These are phyloP conservation scores for Tenualosa thibaudeaui DNA, from an alignment of 2,797 vertebrate genomes.

Conservation along the genomic window DNA sequence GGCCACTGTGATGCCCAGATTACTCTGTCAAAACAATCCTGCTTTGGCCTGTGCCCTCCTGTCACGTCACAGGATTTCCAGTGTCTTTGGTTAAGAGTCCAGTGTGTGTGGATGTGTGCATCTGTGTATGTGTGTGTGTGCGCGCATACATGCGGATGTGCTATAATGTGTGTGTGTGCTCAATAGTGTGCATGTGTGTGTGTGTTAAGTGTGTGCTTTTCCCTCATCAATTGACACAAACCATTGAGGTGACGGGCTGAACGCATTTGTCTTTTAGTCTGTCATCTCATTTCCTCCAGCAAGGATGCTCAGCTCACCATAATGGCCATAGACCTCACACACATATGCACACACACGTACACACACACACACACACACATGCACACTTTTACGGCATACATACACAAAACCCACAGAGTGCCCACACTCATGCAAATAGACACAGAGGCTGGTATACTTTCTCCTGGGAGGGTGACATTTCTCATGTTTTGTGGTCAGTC, in stretches of 20 bases:
- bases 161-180: neutral
- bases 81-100: neutral
- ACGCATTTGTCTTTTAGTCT: neutral
- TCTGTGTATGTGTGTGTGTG: neutral
- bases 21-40: slow-evolving; percentile 26
- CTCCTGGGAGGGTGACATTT: neutral
- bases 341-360: neutral
- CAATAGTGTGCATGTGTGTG: neutral
- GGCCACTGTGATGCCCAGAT: slow-evolving; percentile 30
- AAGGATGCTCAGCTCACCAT: neutral
- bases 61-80: slow-evolving; percentile 21
- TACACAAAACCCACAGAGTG: neutral
- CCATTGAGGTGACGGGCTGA: neutral
- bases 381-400: neutral
- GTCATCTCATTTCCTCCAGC: neutral
- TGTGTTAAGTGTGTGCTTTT: neutral
- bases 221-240: neutral
- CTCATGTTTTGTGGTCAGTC: neutral
- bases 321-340: neutral
- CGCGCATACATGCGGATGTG: neutral
- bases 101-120: neutral
- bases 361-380: slow-evolving; percentile 4
- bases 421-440: neutral
- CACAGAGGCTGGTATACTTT: neutral
- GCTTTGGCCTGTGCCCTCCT: slow-evolving; percentile 22